phyloP scores from a whole-genome alignment of 2,888 invertebrate species.

The Drosophila tripunctata region DNA sequence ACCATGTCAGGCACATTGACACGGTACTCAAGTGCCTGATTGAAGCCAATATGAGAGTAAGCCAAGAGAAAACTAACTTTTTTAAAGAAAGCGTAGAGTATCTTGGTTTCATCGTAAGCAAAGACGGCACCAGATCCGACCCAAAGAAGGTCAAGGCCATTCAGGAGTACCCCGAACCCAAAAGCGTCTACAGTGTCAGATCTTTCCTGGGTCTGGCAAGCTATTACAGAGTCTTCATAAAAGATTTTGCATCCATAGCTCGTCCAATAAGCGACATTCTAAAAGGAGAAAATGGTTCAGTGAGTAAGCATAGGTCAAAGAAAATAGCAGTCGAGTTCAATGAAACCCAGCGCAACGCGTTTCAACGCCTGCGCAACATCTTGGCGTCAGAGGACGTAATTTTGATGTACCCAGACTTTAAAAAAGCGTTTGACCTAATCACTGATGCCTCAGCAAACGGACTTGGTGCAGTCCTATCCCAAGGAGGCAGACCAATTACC shows the following conservation, averaged over 20 bases:
- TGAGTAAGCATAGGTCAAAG: background rate
- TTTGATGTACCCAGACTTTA: background rate
- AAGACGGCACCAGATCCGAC: background rate
- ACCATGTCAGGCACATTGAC: conserved; percentile 12
- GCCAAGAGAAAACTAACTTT: conserved; percentile 7
- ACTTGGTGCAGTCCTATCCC: conserved; percentile 9
- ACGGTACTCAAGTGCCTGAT: background rate
- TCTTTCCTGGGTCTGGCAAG: conserved; percentile 5
- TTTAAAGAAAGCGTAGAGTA: conserved; percentile 14
- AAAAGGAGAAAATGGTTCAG: background rate
- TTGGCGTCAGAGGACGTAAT: conserved; percentile 10
- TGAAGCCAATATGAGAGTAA: conserved; percentile 12
- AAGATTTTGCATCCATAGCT: conserved; percentile 1
- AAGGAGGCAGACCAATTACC: conserved; percentile 7
- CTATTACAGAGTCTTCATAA: conserved; percentile 11
- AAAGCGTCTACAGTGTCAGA: background rate
- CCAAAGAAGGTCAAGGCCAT: conserved; percentile 6
- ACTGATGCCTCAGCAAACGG: conserved; percentile 10
- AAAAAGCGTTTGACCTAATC: conserved; percentile 3
- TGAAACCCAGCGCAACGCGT: background rate
- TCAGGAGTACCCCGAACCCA: conserved; percentile 7
- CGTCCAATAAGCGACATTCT: background rate
- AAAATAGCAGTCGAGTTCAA: background rate
- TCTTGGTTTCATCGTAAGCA: conserved; percentile 10
- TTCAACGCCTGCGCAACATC: conserved; percentile 1